Evolutionary conservation across 2,797 vertebrate genomes (phyloP), one percentile per base, ranked within the genome.

Genomic region (Acomys russatus): DNA sequence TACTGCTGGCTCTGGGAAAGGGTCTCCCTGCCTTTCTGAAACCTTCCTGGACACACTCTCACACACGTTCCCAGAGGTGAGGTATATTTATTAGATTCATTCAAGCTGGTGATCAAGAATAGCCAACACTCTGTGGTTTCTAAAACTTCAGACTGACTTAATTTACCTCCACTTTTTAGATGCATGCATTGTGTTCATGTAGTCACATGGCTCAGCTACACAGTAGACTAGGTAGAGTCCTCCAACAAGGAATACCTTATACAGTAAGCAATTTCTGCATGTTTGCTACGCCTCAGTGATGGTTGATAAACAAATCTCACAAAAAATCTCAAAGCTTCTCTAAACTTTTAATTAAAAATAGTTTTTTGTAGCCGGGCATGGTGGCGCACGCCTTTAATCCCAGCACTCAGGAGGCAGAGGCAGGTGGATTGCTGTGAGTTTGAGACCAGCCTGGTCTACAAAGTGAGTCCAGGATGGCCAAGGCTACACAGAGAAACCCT

Each of bases 241-340:
- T 88, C 59, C 86, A 92, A 93, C 49, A 97, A 92, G 73, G 59
- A 33, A 28, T 64, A 80, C 51, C 22, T 17, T 70, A 15, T 68
- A 30, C 6, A 68, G 90, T 9, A 54, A 71, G 18, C 35, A 94
- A 92, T 54, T 77, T 25, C 61, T 91, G 87, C 25, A 12, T 61
- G 85, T 61, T 85, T 89, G 95, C 86, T 70, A 25, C 23, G 33
- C 12, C 23, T 15, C 9, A 63, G 80, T 92, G 92, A 70, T 71
- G 44, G 35, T 89, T 94, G 44, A 70, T 91, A 71, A 73, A 79
- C 71, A 93, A 78, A 91, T 88, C 54, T 91, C 87, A 86, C 44
- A 59, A 71, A 84, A 74, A 92, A 87, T 76, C 11, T 90, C 80
- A 85, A 92, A 95, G 87, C 28, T 79, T 82, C 88, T 94, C 92